Evolutionary conservation across 2,888 invertebrate genomes (phyloP).

Genomic region (Drosophila anomalipes): DNA sequence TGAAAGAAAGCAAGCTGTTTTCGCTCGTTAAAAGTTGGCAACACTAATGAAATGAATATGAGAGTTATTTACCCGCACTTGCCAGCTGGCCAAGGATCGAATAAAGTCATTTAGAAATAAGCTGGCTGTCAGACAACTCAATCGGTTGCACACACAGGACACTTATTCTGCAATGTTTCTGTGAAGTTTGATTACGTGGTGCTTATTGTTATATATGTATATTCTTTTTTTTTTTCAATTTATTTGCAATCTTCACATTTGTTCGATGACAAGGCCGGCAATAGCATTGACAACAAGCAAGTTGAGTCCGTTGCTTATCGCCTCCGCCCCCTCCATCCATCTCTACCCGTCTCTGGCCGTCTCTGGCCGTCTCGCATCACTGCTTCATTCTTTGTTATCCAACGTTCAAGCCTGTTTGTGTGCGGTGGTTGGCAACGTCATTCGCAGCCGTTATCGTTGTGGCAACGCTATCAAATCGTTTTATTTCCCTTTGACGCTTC

Average conservation of each 20-base stretch:
- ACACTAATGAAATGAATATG: constrained; percentile 16
- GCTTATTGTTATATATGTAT: constrained; percentile 65
- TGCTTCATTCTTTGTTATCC: not conserved
- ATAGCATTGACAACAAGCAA: constrained; percentile 29
- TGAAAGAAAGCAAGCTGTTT: not conserved
- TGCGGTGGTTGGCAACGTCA: constrained; percentile 61
- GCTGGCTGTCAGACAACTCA: constrained; percentile 5
- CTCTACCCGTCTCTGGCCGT: not conserved
- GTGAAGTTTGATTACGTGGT: constrained; percentile 70
- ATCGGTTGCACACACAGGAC: constrained; percentile 5
- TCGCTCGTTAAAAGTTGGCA: not conserved
- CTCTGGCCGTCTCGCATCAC: not conserved
- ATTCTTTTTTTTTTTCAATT: constrained; percentile 62
- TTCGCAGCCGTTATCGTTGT: constrained; percentile 54
- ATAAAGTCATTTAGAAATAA: constrained; percentile 11
- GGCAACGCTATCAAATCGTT: constrained; percentile 64
- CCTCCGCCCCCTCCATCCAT: not conserved
- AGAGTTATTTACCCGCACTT: not conserved
- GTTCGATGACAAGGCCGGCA: constrained; percentile 9
- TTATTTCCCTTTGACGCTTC: constrained; percentile 69
- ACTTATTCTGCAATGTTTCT: constrained; percentile 23
- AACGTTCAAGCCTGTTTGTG: constrained; percentile 5
- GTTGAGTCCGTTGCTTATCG: not conserved
- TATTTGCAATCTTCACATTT: constrained; percentile 59
- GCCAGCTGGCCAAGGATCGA: constrained; percentile 8